A percentile compares a stretch with the other conserved stretches of the same genome.
Evolutionary conservation across 2,797 vertebrate species (phyloP).

Genomic region (Onychomys leucogaster): DNA sequence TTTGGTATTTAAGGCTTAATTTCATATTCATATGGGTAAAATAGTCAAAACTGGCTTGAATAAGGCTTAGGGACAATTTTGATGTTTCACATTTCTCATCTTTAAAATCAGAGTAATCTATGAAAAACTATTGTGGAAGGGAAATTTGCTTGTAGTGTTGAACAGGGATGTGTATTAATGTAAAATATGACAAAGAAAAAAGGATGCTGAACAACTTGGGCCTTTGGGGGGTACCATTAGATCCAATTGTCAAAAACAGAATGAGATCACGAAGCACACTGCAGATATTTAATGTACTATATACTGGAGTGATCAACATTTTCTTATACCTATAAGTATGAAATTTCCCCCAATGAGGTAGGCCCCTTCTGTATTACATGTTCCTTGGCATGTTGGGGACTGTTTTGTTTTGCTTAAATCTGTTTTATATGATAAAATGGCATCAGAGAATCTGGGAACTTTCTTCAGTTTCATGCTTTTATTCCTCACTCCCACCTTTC

Average conservation of each 20-base stretch:
- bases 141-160: background rate
- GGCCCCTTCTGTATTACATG: background rate
- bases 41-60: background rate
- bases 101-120: slow-evolving; percentile 40
- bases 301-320: slow-evolving; percentile 3
- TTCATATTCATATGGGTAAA: slow-evolving; percentile 4
- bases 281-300: background rate
- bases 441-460: slow-evolving; percentile 37
- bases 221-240: background rate
- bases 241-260: slow-evolving; percentile 32
- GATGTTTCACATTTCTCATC: background rate
- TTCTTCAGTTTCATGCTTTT: background rate
- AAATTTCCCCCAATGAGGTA: slow-evolving; percentile 8
- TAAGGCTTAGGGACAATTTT: slow-evolving; percentile 13
- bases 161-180: background rate
- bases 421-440: slow-evolving; percentile 28
- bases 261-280: background rate
- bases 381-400: background rate
- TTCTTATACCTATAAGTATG: slow-evolving; percentile 1
- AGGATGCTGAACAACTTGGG: slow-evolving; percentile 4
- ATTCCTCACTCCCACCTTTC: background rate
- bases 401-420: slow-evolving; percentile 1
- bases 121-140: background rate
- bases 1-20: slow-evolving; percentile 11
- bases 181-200: slow-evolving; percentile 55